Conservation (phyloP, 1,140 invertebrate genomes). For the Copidosoma floridanum region DNA sequence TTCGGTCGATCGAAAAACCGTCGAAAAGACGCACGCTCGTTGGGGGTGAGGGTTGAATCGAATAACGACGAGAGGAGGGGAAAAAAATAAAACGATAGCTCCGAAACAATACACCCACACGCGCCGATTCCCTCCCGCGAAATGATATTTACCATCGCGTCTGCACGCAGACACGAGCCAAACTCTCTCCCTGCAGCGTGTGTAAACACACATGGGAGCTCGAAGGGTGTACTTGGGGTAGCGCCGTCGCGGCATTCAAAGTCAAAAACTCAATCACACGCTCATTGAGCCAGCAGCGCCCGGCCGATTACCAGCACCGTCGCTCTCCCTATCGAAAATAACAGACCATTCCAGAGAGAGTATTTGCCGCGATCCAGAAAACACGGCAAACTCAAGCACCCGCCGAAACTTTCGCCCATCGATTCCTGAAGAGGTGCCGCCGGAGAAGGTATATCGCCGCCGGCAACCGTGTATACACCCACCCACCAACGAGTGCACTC, state of each 20-base stretch:
- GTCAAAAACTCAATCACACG: slow-evolving; percentile 30
- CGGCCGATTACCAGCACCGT: slow-evolving; percentile 11
- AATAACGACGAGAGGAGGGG: too few relatives aligned
- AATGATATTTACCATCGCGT: slow-evolving; percentile 1
- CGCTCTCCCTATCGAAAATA: not conserved
- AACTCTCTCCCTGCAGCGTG: not conserved
- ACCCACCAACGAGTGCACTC: too few relatives aligned
- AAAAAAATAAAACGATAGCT: too few relatives aligned
- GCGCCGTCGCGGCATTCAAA: slow-evolving; percentile 23
- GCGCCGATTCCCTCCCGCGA: not conserved
- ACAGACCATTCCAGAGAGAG: not conserved
- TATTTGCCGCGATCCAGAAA: slow-evolving; percentile 21
- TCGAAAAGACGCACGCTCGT: too few relatives aligned
- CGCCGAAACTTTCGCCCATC: not conserved
- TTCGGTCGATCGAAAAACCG: too few relatives aligned
- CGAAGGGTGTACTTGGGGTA: too few relatives aligned
- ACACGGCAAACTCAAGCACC: not conserved
- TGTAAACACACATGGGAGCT: too few relatives aligned
- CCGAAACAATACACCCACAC: too few relatives aligned
- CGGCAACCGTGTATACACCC: too few relatives aligned
- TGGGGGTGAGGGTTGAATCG: too few relatives aligned
- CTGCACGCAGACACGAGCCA: too few relatives aligned
- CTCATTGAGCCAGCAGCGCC: slow-evolving; percentile 21
- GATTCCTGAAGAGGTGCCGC: not conserved
- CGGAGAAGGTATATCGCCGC: not conserved